Base-by-base conservation (phyloP, 2,888 invertebrate species). In the Periphyllus acericola region DNA sequence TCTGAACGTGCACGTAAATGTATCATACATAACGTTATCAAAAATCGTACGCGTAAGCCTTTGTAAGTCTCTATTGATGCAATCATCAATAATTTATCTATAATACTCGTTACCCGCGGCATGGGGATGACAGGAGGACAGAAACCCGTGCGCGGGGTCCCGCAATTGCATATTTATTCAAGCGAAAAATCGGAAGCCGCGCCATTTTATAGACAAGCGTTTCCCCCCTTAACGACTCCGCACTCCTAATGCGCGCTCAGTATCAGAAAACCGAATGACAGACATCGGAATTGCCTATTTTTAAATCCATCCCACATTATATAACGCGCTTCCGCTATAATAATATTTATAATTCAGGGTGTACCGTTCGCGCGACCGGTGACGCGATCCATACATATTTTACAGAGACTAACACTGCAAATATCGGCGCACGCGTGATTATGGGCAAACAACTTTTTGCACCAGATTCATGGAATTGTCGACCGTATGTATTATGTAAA, bases 31-130 rank as follows among this genome's bases (percentile, higher is more conserved):
- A 32, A 82, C 32, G 46, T 25, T 71, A 82, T 82, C 71, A 71
- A 71, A 71, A 40, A 68, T 71, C 8, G 32, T 8, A 29, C 25
- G 52, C 25, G 32, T 52, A 52, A 82, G 46, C 60, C 5, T 71
- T 46, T 52, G 34, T 55, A 55, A 34, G 17, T 46, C 52, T 52
- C 34, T 82, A 52, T 83, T 72, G 52, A 34, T 52, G 55, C n/a
- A 72, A 72, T 83, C 72, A n/a, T 83, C 83, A 74, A 75, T 83
- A 83, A 72, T 83, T 83, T 74, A 83, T 83, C 83, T 34, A 75
- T 52, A 75, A 75, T 29, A 40, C 83, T 83, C 74, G 74, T 75
- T 83, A 72, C 52, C 32, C 19, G 71, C n/a, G 74, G 29, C 4
- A 19, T 3, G 36, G 8, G 8, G 36, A 60, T n/a, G n/a, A n/a